Evolutionary conservation across 2,797 vertebrate genomes (phyloP).

Genomic region (Peromyscus melanophrys): DNA sequence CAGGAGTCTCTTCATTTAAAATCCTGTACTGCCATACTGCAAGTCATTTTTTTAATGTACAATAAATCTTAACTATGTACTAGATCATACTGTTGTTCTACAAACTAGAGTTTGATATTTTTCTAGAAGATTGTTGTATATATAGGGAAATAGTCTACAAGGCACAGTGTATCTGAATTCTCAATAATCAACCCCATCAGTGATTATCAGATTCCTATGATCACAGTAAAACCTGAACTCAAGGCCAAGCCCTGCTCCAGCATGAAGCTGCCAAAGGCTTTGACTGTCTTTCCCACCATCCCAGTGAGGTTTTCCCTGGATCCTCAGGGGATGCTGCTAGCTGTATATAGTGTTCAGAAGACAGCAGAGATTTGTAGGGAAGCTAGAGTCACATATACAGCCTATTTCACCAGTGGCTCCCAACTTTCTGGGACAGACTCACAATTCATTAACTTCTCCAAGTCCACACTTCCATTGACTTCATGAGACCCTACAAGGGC

Average conservation of each 20-base stretch:
- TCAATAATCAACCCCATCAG: not conserved
- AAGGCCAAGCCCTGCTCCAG: not conserved
- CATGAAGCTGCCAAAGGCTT: not conserved
- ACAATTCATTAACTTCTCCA: not conserved
- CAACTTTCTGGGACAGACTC: not conserved
- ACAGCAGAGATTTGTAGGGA: not conserved
- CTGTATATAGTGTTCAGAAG: not conserved
- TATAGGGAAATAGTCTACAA: not conserved
- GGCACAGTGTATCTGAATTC: not conserved
- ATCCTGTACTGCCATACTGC: not conserved
- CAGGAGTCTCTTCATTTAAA: conserved; percentile 4
- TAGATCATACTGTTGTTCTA: not conserved
- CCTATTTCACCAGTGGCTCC: not conserved
- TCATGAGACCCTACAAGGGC: not conserved
- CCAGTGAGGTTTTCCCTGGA: too few species aligned
- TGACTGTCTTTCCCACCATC: not conserved
- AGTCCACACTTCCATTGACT: not conserved
- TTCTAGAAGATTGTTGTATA: not conserved
- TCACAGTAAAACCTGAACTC: not conserved
- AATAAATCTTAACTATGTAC: not conserved
- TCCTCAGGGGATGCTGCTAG: not conserved
- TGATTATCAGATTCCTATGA: not conserved
- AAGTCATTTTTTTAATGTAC: not conserved
- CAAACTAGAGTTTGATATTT: not conserved
- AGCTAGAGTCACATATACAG: not conserved